Conservation (phyloP, 2,113 vertebrate species). For the Bostrychus sinensis region DNA sequence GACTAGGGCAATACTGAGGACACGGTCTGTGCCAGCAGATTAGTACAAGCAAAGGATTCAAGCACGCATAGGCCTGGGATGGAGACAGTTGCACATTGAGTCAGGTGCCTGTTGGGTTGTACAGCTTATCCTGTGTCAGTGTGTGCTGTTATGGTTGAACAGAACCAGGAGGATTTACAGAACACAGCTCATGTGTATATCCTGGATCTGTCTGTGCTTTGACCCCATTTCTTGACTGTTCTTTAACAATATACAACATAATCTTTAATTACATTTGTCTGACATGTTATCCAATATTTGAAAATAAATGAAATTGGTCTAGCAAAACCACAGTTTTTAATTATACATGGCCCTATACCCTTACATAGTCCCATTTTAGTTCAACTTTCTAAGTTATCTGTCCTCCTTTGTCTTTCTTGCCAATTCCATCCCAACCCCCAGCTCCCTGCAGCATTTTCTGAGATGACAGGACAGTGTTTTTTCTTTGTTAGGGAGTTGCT, state of each 20-base stretch:
- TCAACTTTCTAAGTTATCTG: conserved; percentile 45
- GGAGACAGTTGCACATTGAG: conserved; percentile 55
- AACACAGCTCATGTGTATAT: conserved; percentile 29
- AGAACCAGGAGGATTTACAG: conserved; percentile 50
- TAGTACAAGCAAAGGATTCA: conserved; percentile 66
- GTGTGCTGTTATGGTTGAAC: conserved; percentile 49
- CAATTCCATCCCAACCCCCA: conserved; percentile 42
- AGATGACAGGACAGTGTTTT: conserved; percentile 75
- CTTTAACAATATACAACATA: too few relatives aligned
- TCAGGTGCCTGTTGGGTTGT: conserved; percentile 67
- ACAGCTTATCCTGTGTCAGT: conserved; percentile 60
- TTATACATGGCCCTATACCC: conserved; percentile 27
- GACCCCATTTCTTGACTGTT: background rate
- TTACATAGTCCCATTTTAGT: conserved; percentile 49
- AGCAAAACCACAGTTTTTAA: too few relatives aligned
- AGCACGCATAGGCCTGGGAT: conserved; percentile 37
- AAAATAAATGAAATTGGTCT: conserved; percentile 13
- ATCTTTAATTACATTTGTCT: background rate
- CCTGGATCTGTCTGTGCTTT: conserved; percentile 25
- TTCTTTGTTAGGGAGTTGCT: conserved; percentile 72
- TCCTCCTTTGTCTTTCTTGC: conserved; percentile 51
- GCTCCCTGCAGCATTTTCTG: conserved; percentile 63
- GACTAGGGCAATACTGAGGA: conserved; percentile 61
- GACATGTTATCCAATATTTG: conserved; percentile 1
- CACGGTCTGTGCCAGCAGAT: conserved; percentile 64